Evolutionary conservation across 2,888 invertebrate genomes (phyloP), one percentile per base, ranked within the genome.

Genomic region (Gisinianus flammeolus): DNA sequence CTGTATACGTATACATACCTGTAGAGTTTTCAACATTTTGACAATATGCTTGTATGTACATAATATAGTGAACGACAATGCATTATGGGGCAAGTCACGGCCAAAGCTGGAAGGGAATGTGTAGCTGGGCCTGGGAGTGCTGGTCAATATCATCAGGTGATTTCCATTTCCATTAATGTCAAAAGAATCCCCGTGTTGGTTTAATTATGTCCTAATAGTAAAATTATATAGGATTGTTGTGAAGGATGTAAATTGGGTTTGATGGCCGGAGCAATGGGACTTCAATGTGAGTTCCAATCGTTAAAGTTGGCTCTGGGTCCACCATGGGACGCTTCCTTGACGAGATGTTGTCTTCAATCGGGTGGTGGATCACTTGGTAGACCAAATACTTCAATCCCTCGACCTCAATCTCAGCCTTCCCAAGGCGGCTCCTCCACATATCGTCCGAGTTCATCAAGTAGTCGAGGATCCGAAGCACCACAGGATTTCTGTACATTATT

Each of bases 161-260:
- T 5, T 6, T 12, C 58, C 10, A 6, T n/a, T 73, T 71, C 16
- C 71, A 71, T 16, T 22, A n/a, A 66, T 73, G n/a, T 71, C 35
- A n/a, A n/a, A n/a, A 24, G 31, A 52, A 68, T 8, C 35, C 35
- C 12, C 75, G 19, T 76, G 28, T 6, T 6, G 16, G 12, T n/a
- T 10, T 16, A n/a, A 8, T 16, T 8, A n/a, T 54, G 22, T 24
- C 31, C 10, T n/a, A 10, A 26, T 19, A 8, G 22, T 68, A 24
- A 28, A 24, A 35, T 67, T 66, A 30, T 8, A 6, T 52, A 90
- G 87, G 89, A 90, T 83, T 92, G 92, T 84, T 92, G 91, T 84
- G 90, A 90, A 82, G 89, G 90, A 8, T 92, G 92, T 83, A 90
- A 90, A 85, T 87, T 91, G 58, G 92, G 92, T 1, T 87, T 91